Conservation (phyloP, 2,888 invertebrate genomes). For the Scrobipalpa costella region DNA sequence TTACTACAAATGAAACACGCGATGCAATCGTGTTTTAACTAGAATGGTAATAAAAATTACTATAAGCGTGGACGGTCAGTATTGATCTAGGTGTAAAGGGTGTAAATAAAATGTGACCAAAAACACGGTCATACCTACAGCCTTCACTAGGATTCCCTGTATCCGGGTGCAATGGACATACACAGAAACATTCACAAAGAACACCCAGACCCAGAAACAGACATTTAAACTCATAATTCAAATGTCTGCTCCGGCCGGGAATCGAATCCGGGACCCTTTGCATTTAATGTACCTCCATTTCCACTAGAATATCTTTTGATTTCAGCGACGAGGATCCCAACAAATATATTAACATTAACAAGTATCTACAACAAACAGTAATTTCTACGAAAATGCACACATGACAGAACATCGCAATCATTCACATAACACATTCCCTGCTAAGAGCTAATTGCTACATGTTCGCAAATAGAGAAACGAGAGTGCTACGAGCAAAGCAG, state of each 20-base stretch:
- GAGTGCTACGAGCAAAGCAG: constrained; percentile 42
- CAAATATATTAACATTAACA: neutral
- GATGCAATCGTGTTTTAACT: neutral
- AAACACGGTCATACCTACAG: too few relatives aligned
- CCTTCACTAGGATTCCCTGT: too few relatives aligned
- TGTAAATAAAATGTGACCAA: too few relatives aligned
- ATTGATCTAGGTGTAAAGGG: too few relatives aligned
- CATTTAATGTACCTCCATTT: neutral
- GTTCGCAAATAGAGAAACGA: constrained; percentile 62
- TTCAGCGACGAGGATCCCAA: neutral
- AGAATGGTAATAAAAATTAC: neutral
- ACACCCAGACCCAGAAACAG: too few relatives aligned
- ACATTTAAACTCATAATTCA: too few relatives aligned
- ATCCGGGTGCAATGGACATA: too few relatives aligned
- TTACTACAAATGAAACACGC: constrained; percentile 8
- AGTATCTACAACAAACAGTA: neutral
- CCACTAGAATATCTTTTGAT: neutral
- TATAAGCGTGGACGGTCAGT: too few relatives aligned
- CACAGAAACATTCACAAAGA: too few relatives aligned
- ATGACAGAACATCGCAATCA: constrained; percentile 30
- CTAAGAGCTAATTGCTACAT: constrained; percentile 65
- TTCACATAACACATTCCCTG: constrained; percentile 49
- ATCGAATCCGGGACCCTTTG: too few relatives aligned
- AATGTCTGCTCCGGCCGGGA: too few relatives aligned
- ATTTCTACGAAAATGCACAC: constrained; percentile 14